Evolutionary conservation across 2,797 vertebrate genomes (phyloP), one percentile per base, ranked within the genome.

Genomic region (Megaceryle alcyon): DNA sequence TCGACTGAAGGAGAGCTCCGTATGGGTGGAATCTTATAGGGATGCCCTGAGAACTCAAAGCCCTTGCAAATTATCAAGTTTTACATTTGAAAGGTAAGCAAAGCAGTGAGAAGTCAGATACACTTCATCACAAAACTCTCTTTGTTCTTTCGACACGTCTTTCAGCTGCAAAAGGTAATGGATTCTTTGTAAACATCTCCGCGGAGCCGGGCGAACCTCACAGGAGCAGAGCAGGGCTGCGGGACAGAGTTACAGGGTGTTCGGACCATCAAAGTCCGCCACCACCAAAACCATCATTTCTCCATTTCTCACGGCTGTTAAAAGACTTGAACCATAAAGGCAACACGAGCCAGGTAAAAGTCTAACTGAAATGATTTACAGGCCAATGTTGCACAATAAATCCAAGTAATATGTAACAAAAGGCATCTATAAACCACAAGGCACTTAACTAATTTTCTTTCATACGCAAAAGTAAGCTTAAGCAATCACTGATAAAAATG

Each of bases 41-140:
- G 92, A 59, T 94, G 92, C 94, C 88, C 78, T 86, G 88, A 96
- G 92, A 92, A 93, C 82, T 37, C 14, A 49, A 91, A 95, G 84
- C 75, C 71, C 59, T 96, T 94, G 95, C 88, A 94, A 96, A 95
- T 95, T 54, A 90, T 57, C 3, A 12, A 46, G 82, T 87, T 97
- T 96, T 97, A 92, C 90, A 92, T 91, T 95, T 97, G 76, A 96
- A 96, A 92, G 92, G 92, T 93, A 97, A 92, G 94, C 95, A 96
- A 96, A 95, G 86, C 86, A 96, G 84, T 9, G 4, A 96, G 91
- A 93, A 94, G 93, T 64, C 81, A 89, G 90, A 51, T 93, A 96
- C 92, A 37, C 92, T 96, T 88, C 94, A 86, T 86, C 82, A 84
- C 91, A 77, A 94, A 92, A 93, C 82, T 92, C 91, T 39, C 86